Conservation (phyloP, 2,797 vertebrate species). For the Melanotaenia pygmaea region DNA sequence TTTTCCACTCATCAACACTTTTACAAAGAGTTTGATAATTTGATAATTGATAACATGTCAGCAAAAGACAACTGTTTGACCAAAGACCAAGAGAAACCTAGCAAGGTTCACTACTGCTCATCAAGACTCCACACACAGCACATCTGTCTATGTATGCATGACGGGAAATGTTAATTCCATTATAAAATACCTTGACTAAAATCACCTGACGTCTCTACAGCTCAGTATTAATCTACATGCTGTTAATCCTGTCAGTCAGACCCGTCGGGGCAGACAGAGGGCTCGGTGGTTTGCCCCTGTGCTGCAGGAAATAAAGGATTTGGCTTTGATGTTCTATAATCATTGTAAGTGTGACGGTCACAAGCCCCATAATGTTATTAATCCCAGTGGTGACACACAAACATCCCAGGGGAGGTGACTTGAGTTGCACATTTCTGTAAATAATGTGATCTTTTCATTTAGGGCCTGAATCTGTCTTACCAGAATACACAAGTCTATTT, state of each 20-base stretch:
- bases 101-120: conserved; percentile 2
- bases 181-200: conserved; percentile 16
- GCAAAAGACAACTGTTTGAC: not conserved
- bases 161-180: conserved; percentile 5
- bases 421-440: not conserved
- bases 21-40: not conserved
- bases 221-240: conserved; percentile 43
- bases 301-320: conserved; percentile 59
- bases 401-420: conserved; percentile 14
- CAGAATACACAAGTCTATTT: not conserved
- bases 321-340: conserved; percentile 71
- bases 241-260: conserved; percentile 56
- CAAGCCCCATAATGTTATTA: conserved; percentile 34
- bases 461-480: not conserved
- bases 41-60: not conserved
- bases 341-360: conserved; percentile 51
- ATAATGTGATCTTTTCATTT: conserved; percentile 7
- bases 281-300: conserved; percentile 29
- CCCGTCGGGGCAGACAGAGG: conserved; percentile 40
- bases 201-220: conserved; percentile 49
- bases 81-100: conserved; percentile 4
- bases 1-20: not conserved
- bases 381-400: conserved; percentile 29
- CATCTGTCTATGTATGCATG: not conserved
- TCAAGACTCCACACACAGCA: not conserved